These are phyloP conservation scores for Cryptoprocta ferox DNA, from an alignment of 2,797 vertebrate genomes.

Conservation along the genomic window DNA sequence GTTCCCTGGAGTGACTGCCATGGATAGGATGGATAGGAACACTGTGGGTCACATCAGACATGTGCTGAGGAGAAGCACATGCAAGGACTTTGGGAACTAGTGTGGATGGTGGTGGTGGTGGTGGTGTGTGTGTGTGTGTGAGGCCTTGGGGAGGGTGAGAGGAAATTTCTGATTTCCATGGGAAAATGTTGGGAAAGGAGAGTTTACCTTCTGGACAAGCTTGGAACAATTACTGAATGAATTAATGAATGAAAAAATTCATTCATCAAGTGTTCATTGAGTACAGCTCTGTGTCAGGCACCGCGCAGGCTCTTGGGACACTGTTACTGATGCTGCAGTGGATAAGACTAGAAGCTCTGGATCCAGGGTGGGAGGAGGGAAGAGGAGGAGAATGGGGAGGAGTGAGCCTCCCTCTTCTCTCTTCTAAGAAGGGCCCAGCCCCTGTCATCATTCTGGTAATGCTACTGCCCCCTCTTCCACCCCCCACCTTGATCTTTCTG, in stretches of 20 bases:
- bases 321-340: not conserved
- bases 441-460: not conserved
- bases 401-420: not conserved
- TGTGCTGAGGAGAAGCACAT: not conserved
- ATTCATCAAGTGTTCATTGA: slow-evolving; percentile 73
- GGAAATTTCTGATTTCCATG: slow-evolving; percentile 15
- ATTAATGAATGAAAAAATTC: slow-evolving; percentile 66
- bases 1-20: not conserved
- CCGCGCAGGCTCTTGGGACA: not conserved
- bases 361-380: not conserved
- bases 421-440: not conserved
- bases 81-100: not conserved
- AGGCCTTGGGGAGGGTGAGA: not conserved
- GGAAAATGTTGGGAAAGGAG: not conserved
- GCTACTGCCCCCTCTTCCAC: not conserved
- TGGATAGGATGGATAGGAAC: not conserved
- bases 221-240: slow-evolving; percentile 42
- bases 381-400: not conserved
- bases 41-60: not conserved
- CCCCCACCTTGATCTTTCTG: slow-evolving; percentile 65
- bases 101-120: not conserved
- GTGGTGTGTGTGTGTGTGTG: too few species aligned
- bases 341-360: not conserved
- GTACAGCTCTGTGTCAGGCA: slow-evolving; percentile 1
- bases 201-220: slow-evolving; percentile 43